Conservation (phyloP, 1,140 invertebrate species). For the Drosophila yakuba region DNA sequence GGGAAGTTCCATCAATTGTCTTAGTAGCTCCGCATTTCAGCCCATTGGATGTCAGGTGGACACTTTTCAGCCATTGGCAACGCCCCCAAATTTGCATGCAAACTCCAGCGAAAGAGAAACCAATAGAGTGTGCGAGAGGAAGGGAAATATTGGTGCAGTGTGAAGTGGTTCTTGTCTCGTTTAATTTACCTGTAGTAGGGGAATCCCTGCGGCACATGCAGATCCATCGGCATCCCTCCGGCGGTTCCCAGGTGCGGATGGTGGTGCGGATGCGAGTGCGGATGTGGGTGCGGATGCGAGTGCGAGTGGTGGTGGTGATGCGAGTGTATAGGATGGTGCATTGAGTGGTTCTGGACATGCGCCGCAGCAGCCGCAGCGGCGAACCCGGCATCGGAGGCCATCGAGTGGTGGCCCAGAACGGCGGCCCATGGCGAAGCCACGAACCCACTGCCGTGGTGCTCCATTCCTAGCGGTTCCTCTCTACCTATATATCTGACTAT, state of each 20-base stretch:
- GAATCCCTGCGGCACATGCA: constrained; percentile 94
- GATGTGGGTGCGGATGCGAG: constrained; percentile 77
- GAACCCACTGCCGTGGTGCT: constrained; percentile 88
- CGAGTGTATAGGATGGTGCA: constrained; percentile 71
- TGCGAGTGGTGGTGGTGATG: constrained; percentile 82
- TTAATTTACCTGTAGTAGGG: constrained; percentile 92
- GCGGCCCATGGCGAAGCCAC: constrained; percentile 89
- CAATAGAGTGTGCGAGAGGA: constrained; percentile 1
- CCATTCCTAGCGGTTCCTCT: constrained; percentile 85
- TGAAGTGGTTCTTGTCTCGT: constrained; percentile 2
- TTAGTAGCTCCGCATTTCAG: constrained; percentile 3
- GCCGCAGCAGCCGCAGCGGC: constrained; percentile 85
- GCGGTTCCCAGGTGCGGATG: constrained; percentile 59
- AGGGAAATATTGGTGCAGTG: constrained; percentile 23
- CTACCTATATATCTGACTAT: constrained; percentile 34
- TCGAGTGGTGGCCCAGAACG: constrained; percentile 87
- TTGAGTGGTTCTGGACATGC: constrained; percentile 84
- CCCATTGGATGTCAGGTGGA: constrained; percentile 33
- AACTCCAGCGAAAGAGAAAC: constrained; percentile 6
- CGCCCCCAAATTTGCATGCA: constrained; percentile 64
- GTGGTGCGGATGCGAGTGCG: constrained; percentile 76
- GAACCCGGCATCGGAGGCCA: constrained; percentile 84
- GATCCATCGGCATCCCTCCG: constrained; percentile 91
- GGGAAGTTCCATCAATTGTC: constrained; percentile 8
- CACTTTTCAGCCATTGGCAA: constrained; percentile 47